These are phyloP conservation scores for Chloroceryle amazona DNA, from an alignment of 2,797 vertebrate species.

Conservation along the genomic window DNA sequence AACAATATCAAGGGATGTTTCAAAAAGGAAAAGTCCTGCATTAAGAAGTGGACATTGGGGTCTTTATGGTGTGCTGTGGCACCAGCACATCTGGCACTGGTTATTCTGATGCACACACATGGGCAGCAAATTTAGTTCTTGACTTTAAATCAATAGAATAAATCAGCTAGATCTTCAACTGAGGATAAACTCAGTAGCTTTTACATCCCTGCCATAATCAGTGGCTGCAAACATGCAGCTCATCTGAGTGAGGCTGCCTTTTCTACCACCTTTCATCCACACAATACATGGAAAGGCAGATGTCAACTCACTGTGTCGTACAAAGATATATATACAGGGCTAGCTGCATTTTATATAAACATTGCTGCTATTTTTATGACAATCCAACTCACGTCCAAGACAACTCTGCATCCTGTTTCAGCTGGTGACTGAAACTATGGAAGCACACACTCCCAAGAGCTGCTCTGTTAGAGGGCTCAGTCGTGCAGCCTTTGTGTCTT, in stretches of 20 bases:
- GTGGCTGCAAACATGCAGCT: not conserved
- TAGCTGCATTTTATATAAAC: not conserved
- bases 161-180: not conserved
- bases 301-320: not conserved
- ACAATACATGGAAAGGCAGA: not conserved
- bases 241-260: not conserved
- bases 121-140: not conserved
- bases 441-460: not conserved
- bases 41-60: not conserved
- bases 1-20: not conserved
- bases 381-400: not conserved
- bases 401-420: not conserved
- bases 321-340: not conserved
- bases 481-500: not conserved
- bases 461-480: not conserved
- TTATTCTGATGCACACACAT: not conserved
- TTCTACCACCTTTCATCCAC: not conserved
- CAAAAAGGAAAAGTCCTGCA: not conserved
- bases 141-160: not conserved
- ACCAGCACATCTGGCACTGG: not conserved
- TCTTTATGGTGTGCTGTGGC: not conserved
- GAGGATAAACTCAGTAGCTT: not conserved
- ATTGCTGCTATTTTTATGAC: not conserved
- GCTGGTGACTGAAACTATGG: not conserved
- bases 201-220: not conserved